Base-by-base conservation (phyloP, 2,113 vertebrate species). In the Oncorhynchus kisutch region DNA sequence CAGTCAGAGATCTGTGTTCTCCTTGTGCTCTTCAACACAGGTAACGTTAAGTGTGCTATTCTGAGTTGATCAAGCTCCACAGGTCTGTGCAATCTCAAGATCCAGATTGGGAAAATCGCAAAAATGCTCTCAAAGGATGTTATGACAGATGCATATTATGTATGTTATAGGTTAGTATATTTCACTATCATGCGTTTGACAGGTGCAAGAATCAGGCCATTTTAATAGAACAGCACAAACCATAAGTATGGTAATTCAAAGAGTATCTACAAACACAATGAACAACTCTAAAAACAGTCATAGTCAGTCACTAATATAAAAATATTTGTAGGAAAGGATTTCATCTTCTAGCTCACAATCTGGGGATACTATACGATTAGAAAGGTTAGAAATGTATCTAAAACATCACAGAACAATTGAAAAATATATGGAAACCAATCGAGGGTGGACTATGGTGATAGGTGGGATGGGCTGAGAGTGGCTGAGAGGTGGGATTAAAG, bases 1-100 rank as follows among this genome's bases (percentile, higher is more conserved):
- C 49, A 54, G 16, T 89, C 83, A 90, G 89, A 90, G 94, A 92
- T 94, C 83, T 74, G 51, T 79, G 76, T 29, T 76, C 45, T 76
- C 68, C 67, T 70, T 87, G 68, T 83, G 73, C 71, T 51, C 75
- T 18, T 54, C n/a, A 73, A 78, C 71, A 88, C 81, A 92, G 81
- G 88, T 91, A 31, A 5, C 31, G 5, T 31, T 31, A 86, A 59
- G 45, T 68, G 11, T 45, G 59, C 5, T 8, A 9, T 62, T 62
- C 59, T 62, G 11, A 22, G 16, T 22, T 60, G 3, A 60, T n/a
- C 6, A 20, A 62, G 9, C 6, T n/a, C 59, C n/a, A 22, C 49
- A 54, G 49, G 4, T 54, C 49, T 45, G 39, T 45, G 2, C 39
- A 45, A 45, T 45, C 39, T 45, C 39, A 11, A 45, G 0, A 11